Evolutionary conservation across 2,888 invertebrate species (phyloP).

Genomic region (Orchesellides sinensis): DNA sequence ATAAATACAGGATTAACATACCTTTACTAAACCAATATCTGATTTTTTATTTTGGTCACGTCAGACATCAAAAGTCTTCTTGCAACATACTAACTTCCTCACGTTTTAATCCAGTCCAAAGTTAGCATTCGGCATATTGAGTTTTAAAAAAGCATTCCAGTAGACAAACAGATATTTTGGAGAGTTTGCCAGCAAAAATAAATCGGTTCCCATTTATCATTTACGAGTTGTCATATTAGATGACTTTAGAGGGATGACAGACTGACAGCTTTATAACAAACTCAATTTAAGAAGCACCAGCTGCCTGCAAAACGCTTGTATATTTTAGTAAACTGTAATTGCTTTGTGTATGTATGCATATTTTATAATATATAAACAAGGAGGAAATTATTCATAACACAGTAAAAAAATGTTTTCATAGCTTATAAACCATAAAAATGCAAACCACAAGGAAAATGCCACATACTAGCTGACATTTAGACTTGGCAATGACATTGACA

Average conservation of each 20-base stretch:
- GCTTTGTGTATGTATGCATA: slow-evolving; percentile 5
- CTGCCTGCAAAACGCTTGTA: not conserved
- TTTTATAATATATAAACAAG: not conserved
- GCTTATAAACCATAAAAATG: not conserved
- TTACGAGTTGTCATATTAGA: slow-evolving; percentile 41
- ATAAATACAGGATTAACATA: too few species aligned
- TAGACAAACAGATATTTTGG: too few species aligned
- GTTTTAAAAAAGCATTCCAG: too few species aligned
- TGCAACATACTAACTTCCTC: not conserved
- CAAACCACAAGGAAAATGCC: slow-evolving; percentile 12
- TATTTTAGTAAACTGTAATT: not conserved
- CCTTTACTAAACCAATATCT: too few species aligned
- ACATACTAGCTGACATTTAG: slow-evolving; percentile 16
- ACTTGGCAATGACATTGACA: slow-evolving; percentile 58
- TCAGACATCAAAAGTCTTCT: not conserved
- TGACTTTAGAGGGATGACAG: slow-evolving; percentile 54
- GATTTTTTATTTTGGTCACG: not conserved
- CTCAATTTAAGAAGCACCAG: not conserved
- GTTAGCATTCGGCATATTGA: not conserved
- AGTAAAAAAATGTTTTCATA: not conserved
- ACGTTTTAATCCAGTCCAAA: not conserved
- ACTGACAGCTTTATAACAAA: slow-evolving; percentile 44
- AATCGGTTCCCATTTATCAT: slow-evolving; percentile 48
- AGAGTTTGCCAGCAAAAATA: not conserved
- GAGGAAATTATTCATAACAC: not conserved